phyloP scores from a whole-genome alignment of 2,888 invertebrate genomes.

The Ditula angustiorana region DNA sequence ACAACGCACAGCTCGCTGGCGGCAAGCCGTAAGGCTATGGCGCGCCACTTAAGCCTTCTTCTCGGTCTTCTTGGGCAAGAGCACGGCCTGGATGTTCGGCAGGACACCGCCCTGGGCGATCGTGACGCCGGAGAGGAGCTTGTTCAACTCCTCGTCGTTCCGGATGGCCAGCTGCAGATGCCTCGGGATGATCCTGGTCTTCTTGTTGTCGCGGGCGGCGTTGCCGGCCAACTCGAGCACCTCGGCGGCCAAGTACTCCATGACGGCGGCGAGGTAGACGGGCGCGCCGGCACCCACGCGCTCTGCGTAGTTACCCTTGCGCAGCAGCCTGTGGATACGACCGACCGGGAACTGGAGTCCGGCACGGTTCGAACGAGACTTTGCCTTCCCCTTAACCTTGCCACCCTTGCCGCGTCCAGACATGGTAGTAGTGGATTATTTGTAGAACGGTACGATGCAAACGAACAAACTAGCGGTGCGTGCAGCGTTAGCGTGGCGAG shows the following conservation, averaged over 20 bases:
- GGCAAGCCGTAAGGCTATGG: neutral
- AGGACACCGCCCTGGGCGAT: slow-evolving; percentile 91
- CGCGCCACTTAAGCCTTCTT: slow-evolving; percentile 47
- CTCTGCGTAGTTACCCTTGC: slow-evolving; percentile 87
- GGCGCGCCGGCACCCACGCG: slow-evolving; percentile 81
- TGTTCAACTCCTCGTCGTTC: slow-evolving; percentile 92
- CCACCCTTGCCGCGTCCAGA: slow-evolving; percentile 86
- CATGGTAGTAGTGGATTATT: neutral
- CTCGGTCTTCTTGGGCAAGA: slow-evolving; percentile 89
- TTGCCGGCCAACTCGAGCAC: slow-evolving; percentile 87
- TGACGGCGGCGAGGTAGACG: slow-evolving; percentile 83
- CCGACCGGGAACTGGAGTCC: slow-evolving; percentile 86
- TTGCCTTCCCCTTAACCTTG: slow-evolving; percentile 85
- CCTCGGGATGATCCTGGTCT: slow-evolving; percentile 89
- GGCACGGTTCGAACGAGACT: slow-evolving; percentile 83
- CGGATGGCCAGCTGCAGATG: slow-evolving; percentile 91
- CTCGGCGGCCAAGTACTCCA: slow-evolving; percentile 89
- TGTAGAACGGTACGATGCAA: neutral
- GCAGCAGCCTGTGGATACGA: slow-evolving; percentile 82
- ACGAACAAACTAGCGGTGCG: neutral
- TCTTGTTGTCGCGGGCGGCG: slow-evolving; percentile 89
- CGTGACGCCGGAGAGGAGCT: slow-evolving; percentile 89
- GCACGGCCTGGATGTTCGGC: slow-evolving; percentile 91
- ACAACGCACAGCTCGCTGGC: neutral
- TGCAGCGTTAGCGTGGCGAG: neutral